These are phyloP conservation scores for Xylophagus ater DNA, from an alignment of 2,888 invertebrate species.

Conservation along the genomic window DNA sequence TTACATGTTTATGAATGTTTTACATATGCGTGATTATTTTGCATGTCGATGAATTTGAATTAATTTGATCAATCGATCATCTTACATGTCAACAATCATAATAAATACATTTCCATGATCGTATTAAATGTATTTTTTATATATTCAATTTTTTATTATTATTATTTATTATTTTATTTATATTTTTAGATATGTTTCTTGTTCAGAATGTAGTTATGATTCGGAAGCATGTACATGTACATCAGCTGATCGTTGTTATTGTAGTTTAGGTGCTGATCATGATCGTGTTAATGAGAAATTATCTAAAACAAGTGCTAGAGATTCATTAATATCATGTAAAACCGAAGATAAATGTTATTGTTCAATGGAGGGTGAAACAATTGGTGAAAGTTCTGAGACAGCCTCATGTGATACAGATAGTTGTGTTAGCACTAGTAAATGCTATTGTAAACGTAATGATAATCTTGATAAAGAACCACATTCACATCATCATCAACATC, in stretches of 20 bases:
- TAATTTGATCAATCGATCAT: too few relatives aligned
- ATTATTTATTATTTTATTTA: too few relatives aligned
- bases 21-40: too few relatives aligned
- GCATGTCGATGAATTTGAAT: too few relatives aligned
- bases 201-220: conserved; percentile 77
- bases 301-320: conserved; percentile 23
- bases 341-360: conserved; percentile 53
- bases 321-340: conserved; percentile 39
- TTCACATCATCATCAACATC: conserved; percentile 11
- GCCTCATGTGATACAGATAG: conserved; percentile 72
- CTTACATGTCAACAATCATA: too few relatives aligned
- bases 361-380: conserved; percentile 44
- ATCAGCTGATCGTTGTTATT: conserved; percentile 74
- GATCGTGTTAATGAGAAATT: conserved; percentile 27
- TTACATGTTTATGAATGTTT: too few relatives aligned
- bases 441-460: conserved; percentile 53
- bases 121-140: too few relatives aligned
- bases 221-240: conserved; percentile 70
- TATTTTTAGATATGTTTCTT: conserved; percentile 59
- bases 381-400: conserved; percentile 37
- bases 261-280: conserved; percentile 54
- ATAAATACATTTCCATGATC: too few relatives aligned
- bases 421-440: conserved; percentile 77
- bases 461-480: not conserved
- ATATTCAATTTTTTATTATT: too few relatives aligned